A percentile compares a stretch with the other conserved stretches of the same genome.
Evolutionary conservation across 2,888 invertebrate genomes (phyloP).

Genomic region (Yponomeuta cagnagella): DNA sequence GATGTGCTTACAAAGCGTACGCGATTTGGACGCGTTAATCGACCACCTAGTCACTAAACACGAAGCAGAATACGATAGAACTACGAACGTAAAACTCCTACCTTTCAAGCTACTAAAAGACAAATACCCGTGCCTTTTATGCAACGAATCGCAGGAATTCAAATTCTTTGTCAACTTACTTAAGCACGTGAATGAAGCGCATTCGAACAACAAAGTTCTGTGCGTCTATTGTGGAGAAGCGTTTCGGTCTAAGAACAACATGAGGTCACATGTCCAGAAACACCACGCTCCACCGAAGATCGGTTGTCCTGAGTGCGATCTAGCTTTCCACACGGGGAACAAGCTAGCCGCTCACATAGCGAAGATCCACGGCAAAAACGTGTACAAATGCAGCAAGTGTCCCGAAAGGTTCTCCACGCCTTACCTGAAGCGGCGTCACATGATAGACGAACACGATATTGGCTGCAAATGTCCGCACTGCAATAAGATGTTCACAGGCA

Average conservation of each 20-base stretch:
- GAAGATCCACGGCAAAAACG: conserved; percentile 41
- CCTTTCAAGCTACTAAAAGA: conserved; percentile 44
- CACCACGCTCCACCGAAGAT: conserved; percentile 37
- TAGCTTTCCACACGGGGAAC: conserved; percentile 34
- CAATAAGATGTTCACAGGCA: conserved; percentile 56
- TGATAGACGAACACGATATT: conserved; percentile 44
- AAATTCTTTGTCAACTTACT: conserved; percentile 48
- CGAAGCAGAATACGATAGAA: conserved; percentile 35
- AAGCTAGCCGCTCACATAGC: conserved; percentile 44
- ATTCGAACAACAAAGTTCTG: conserved; percentile 47
- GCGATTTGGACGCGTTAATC: conserved; percentile 36
- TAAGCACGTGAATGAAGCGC: conserved; percentile 43
- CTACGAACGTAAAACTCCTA: conserved; percentile 37
- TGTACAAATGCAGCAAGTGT: conserved; percentile 43
- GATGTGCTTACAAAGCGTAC: conserved; percentile 36
- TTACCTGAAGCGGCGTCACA: conserved; percentile 46
- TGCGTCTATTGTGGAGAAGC: conserved; percentile 50
- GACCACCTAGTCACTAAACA: conserved; percentile 43
- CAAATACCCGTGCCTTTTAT: conserved; percentile 45
- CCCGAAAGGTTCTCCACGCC: conserved; percentile 46
- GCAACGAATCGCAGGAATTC: conserved; percentile 31
- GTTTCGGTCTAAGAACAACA: conserved; percentile 46
- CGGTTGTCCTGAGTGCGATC: conserved; percentile 40
- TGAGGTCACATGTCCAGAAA: conserved; percentile 43
- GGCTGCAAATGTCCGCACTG: conserved; percentile 65